A percentile compares a stretch with the other conserved stretches of the same genome.
Conservation (phyloP, 2,888 invertebrate species). For the Xiphydria camelus region DNA sequence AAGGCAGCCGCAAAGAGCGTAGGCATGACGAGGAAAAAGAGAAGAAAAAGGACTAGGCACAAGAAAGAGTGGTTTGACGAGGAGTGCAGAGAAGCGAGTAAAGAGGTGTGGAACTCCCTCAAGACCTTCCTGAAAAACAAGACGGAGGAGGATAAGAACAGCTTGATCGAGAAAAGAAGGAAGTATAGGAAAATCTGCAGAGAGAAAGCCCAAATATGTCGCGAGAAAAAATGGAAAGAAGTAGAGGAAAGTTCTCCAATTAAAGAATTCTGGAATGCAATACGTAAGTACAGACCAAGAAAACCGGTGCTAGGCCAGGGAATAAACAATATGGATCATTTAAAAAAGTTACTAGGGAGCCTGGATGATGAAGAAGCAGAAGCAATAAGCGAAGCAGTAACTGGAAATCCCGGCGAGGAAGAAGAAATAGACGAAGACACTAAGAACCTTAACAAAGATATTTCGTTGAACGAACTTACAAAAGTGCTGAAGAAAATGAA, state of each 20-base stretch:
- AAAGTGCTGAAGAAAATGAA: slow-evolving; percentile 10
- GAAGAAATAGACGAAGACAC: background rate
- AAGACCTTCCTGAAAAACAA: background rate
- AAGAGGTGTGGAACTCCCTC: too few relatives aligned
- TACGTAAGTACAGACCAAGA: background rate
- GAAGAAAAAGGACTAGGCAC: too few relatives aligned
- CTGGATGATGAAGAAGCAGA: background rate
- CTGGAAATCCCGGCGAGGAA: background rate
- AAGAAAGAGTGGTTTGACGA: too few relatives aligned
- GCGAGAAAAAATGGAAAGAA: slow-evolving; percentile 2
- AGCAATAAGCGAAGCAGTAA: background rate
- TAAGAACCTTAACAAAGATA: slow-evolving; percentile 10
- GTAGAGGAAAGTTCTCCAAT: background rate
- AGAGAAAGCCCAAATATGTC: background rate
- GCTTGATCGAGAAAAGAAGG: background rate
- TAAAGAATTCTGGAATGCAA: background rate
- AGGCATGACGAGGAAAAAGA: too few relatives aligned
- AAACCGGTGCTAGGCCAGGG: background rate
- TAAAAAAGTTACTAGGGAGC: slow-evolving; percentile 4
- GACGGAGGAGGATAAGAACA: background rate
- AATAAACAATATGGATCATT: slow-evolving; percentile 4
- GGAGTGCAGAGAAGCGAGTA: too few relatives aligned
- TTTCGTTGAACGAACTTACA: slow-evolving; percentile 5
- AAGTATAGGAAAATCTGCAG: background rate
- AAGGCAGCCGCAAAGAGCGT: too few relatives aligned